These are phyloP conservation scores for Podiceps cristatus DNA, from an alignment of 2,113 vertebrate species.

Conservation along the genomic window DNA sequence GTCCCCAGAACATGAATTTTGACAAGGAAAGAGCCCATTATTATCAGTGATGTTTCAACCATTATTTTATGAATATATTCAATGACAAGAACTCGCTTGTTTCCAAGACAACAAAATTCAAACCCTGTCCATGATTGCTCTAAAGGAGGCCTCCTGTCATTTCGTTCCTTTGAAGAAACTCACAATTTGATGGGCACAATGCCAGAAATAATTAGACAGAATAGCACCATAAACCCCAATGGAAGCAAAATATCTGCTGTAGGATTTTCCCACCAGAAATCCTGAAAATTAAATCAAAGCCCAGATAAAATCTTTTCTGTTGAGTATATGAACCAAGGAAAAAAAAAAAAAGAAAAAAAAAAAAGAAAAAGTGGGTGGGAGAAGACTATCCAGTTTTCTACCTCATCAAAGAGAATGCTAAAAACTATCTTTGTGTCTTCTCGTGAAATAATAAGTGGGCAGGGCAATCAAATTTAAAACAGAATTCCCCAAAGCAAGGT, in stretches of 20 bases:
- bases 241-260: constrained; percentile 70
- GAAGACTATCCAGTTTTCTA: constrained; percentile 38
- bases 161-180: constrained; percentile 78
- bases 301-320: constrained; percentile 60
- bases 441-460: constrained; percentile 63
- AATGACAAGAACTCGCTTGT: constrained; percentile 77
- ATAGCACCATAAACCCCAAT: constrained; percentile 63
- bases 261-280: constrained; percentile 77
- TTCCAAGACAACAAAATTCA: constrained; percentile 84
- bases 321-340: constrained; percentile 25
- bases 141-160: constrained; percentile 75
- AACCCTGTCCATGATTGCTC: constrained; percentile 65
- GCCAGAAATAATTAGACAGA: constrained; percentile 80
- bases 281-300: constrained; percentile 72
- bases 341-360: background rate
- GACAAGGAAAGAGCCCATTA: constrained; percentile 61
- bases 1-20: constrained; percentile 57
- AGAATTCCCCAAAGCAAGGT: constrained; percentile 64
- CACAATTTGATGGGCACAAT: constrained; percentile 79
- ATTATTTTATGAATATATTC: constrained; percentile 74
- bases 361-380: background rate
- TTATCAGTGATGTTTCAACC: constrained; percentile 70
- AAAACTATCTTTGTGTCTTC: constrained; percentile 32
- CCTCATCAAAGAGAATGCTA: constrained; percentile 63
- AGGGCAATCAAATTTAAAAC: constrained; percentile 71